A percentile compares a stretch with the other conserved stretches of the same genome.
phyloP scores from a whole-genome alignment of 2,888 invertebrate species.

The Malachius bipustulatus region DNA sequence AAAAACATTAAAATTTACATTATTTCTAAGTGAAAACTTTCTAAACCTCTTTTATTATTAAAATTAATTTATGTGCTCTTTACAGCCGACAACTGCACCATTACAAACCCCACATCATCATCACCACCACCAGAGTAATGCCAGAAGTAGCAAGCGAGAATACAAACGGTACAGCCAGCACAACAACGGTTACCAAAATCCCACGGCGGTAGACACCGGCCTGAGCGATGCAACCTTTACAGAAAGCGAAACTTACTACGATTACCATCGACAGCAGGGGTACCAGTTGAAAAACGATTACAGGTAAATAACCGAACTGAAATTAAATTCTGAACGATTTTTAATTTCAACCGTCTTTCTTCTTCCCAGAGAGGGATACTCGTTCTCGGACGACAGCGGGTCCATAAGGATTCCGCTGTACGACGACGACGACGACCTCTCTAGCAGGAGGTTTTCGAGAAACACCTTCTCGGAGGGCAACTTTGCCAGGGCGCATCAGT shows the following conservation, averaged over 20 bases:
- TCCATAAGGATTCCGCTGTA: slow-evolving; percentile 29
- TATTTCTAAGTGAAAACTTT: too few species aligned
- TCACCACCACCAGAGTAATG: slow-evolving; percentile 10
- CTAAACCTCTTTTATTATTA: too few species aligned
- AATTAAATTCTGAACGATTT: too few species aligned
- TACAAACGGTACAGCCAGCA: slow-evolving; percentile 5
- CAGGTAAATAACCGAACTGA: slow-evolving; percentile 22
- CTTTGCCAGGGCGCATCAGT: slow-evolving; percentile 2
- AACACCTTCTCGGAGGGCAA: slow-evolving; percentile 21
- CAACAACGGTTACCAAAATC: slow-evolving; percentile 16
- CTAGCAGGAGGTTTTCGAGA: slow-evolving; percentile 24
- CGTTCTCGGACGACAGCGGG: slow-evolving; percentile 31
- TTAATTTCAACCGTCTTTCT: too few species aligned
- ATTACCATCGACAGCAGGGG: slow-evolving; percentile 23
- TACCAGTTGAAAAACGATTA: slow-evolving; percentile 12
- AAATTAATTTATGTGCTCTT: background rate
- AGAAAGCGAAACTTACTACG: slow-evolving; percentile 28
- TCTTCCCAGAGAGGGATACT: slow-evolving; percentile 22
- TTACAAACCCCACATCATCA: slow-evolving; percentile 4
- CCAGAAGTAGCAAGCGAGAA: slow-evolving; percentile 7
- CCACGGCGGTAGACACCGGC: slow-evolving; percentile 24
- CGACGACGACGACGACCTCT: slow-evolving; percentile 26
- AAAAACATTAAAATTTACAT: too few species aligned
- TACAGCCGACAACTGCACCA: slow-evolving; percentile 10
- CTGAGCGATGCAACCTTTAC: slow-evolving; percentile 31